These are phyloP conservation scores for Ramphastos sulfuratus DNA, from an alignment of 2,113 vertebrate genomes.

Conservation along the genomic window DNA sequence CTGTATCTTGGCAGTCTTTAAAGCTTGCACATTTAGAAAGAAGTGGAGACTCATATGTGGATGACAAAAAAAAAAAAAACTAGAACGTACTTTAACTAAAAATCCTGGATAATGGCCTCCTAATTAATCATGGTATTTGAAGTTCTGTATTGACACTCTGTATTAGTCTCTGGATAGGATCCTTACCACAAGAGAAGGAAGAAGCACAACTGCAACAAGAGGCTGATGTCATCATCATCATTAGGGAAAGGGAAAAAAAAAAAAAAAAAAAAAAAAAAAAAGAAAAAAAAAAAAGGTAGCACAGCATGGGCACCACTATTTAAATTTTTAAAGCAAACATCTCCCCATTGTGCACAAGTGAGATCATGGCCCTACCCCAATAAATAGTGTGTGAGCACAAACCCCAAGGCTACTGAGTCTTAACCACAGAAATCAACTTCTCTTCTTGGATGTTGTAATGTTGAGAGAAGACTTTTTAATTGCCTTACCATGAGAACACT, in stretches of 20 bases:
- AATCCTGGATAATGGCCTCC: not conserved
- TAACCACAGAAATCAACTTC: not conserved
- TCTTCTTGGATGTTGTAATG: not conserved
- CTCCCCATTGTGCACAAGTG: not conserved
- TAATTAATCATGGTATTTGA: not conserved
- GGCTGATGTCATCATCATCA: not conserved
- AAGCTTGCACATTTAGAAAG: not conserved
- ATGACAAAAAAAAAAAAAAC: not conserved
- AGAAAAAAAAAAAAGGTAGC: not conserved
- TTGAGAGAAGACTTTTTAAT: not conserved
- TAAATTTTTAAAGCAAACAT: not conserved
- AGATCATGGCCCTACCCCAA: slow-evolving; percentile 23
- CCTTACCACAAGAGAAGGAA: not conserved
- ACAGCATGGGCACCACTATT: not conserved
- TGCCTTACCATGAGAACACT: not conserved
- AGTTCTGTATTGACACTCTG: not conserved
- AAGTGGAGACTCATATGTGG: not conserved
- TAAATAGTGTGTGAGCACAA: not conserved
- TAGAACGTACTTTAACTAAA: not conserved
- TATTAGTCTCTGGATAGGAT: not conserved
- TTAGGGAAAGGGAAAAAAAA: not conserved
- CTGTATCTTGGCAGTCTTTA: not conserved
- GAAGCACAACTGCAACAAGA: not conserved
- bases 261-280: not conserved
- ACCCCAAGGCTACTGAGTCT: not conserved